Evolutionary conservation across 2,797 vertebrate genomes (phyloP).

Genomic region (Sitta carolinensis): DNA sequence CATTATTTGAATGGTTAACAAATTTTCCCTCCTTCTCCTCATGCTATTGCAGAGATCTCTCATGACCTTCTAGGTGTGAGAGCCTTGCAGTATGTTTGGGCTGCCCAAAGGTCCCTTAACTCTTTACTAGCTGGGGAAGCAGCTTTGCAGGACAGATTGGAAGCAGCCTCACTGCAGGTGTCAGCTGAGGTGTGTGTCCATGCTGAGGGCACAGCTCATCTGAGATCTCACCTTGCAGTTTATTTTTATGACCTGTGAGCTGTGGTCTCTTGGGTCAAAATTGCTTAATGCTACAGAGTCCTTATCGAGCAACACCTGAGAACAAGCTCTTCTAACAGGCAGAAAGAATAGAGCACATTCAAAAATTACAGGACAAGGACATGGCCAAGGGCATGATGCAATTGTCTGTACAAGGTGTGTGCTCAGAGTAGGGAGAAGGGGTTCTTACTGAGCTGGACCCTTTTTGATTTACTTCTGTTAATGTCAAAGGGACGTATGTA

Average conservation of each 20-base stretch:
- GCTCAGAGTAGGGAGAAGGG: neutral
- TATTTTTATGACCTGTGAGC: neutral
- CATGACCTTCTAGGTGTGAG: neutral
- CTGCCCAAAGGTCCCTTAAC: neutral
- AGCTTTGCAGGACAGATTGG: neutral
- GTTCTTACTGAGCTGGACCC: neutral
- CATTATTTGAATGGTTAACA: neutral
- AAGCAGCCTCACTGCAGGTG: neutral
- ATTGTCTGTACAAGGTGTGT: neutral
- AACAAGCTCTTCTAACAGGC: neutral
- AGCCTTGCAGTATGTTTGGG: neutral
- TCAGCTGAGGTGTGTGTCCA: neutral
- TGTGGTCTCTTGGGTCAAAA: neutral
- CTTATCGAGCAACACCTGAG: neutral
- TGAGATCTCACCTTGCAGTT: neutral
- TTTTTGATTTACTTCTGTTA: neutral
- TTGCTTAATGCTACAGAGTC: neutral
- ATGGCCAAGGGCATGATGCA: fast-evolving
- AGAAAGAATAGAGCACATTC: neutral
- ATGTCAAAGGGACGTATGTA: neutral
- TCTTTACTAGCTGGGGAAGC: neutral
- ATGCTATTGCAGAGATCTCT: neutral
- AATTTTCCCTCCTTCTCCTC: neutral
- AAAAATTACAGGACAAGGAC: neutral
- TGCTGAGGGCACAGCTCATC: neutral